Conservation (phyloP, 2,797 vertebrate genomes). For the Arctocebus calabarensis region DNA sequence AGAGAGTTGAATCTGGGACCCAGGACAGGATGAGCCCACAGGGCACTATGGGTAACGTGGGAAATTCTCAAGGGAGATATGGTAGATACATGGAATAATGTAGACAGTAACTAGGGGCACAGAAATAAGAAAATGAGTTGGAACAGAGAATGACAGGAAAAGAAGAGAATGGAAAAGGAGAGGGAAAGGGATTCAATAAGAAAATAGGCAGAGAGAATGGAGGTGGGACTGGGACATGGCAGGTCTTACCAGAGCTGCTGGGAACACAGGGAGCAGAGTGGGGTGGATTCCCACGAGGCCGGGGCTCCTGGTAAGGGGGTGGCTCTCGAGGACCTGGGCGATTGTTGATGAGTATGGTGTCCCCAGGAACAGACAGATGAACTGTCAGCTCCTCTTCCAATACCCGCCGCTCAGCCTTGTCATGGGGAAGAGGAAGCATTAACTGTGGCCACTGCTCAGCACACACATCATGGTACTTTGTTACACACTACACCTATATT, state of each 20-base stretch:
- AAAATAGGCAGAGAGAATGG: slow-evolving; percentile 7
- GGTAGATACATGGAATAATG: neutral
- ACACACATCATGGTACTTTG: accelerated
- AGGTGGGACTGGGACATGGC: neutral
- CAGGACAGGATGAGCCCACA: neutral
- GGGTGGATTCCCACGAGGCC: slow-evolving; percentile 78
- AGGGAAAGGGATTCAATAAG: neutral
- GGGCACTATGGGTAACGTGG: neutral
- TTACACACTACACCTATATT: accelerated
- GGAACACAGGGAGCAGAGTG: slow-evolving; percentile 77
- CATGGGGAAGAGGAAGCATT: neutral
- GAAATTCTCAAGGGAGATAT: neutral
- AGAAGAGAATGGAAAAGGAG: neutral
- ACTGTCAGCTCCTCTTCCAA: slow-evolving; percentile 94
- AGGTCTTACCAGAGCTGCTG: slow-evolving; percentile 69
- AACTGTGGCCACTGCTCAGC: accelerated
- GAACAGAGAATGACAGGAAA: neutral
- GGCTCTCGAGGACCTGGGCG: slow-evolving; percentile 88
- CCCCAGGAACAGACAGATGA: slow-evolving; percentile 93
- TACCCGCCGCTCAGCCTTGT: slow-evolving; percentile 92
- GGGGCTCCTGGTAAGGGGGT: slow-evolving; percentile 80
- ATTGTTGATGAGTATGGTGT: slow-evolving; percentile 97
- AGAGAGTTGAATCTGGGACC: neutral
- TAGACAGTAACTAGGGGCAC: neutral
- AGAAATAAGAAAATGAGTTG: slow-evolving; percentile 38